Base-by-base conservation (phyloP, 2,113 vertebrate genomes). In the Rhabdornis inornatus region DNA sequence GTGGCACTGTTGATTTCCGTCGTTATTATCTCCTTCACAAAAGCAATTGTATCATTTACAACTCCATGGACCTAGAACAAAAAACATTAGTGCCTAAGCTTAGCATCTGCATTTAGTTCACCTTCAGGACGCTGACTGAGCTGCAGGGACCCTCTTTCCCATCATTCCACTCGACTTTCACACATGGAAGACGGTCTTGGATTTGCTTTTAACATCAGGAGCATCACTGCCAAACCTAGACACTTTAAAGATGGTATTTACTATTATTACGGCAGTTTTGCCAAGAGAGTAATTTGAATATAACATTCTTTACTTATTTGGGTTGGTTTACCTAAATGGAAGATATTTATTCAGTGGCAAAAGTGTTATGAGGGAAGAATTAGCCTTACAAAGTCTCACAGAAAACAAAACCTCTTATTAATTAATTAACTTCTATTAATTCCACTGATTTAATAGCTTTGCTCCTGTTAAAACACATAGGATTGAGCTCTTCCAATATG, bases 1-100 rank as follows among this genome's bases (percentile, higher is more conserved):
- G 99, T 99, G 68, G 99, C 99, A 7, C 99, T 99, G 92, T 99
- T 99, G 83, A 99, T 98, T 98, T 99, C 99, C 24, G 98, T 99
- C 4, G 96, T 98, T 88, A 99, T 99, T 93, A 99, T 99, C 92
- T 98, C 98, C 97, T 98, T 99, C 95, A 99, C 99, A 97, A 99
- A 99, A 15, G 97, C 97, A 80, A 99, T 99, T 9, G 99, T 99
- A 95, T 99, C 99, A 81, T 99, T 99, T 68, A 97, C 98, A 60
- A 99, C 93, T 59, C 99, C 99, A 2, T 99, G 99, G 60, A 99
- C 98, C 99, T 99, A 97, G 21, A 95, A 97, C 44, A 93, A 80
- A 87, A 76, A 31, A 87, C 61, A 56, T 80, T 17, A 75, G 39
- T 24, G 61, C 17, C n/a, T 27, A 42, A 39, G 31, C 24, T 92